A percentile compares a stretch with the other conserved stretches of the same genome.
Evolutionary conservation across 2,888 invertebrate genomes (phyloP).

Genomic region (Bellardia pandia): DNA sequence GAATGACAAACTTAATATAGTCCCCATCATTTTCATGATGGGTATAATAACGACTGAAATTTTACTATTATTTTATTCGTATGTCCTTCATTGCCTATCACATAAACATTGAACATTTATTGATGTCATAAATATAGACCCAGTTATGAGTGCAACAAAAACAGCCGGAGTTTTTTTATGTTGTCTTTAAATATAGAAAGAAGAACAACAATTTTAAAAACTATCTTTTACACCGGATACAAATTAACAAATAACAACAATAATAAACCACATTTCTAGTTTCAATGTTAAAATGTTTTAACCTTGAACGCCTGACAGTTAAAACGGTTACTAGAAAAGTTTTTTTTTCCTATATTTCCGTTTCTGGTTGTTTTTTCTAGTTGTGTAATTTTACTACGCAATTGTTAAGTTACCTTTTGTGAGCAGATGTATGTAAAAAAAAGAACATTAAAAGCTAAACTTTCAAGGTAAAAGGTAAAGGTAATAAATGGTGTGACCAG

Average conservation of each 20-base stretch:
- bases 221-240: background rate
- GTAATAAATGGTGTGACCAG: no score
- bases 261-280: background rate
- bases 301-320: background rate
- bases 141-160: background rate
- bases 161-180: background rate
- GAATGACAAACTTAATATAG: no score
- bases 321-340: background rate
- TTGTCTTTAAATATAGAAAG: background rate
- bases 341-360: background rate
- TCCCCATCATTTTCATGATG: no score
- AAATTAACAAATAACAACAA: background rate
- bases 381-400: background rate
- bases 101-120: background rate
- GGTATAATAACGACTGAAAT: background rate
- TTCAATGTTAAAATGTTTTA: conserved; percentile 1
- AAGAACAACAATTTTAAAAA: background rate
- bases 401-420: no score
- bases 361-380: background rate
- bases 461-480: no score
- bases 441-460: no score
- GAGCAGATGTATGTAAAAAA: no score
- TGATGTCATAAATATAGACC: background rate
- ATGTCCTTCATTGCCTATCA: background rate
- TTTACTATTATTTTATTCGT: background rate